Evolutionary conservation across 2,113 vertebrate species (phyloP), one percentile per base, ranked within the genome.

Genomic region (Leptosomus discolor): DNA sequence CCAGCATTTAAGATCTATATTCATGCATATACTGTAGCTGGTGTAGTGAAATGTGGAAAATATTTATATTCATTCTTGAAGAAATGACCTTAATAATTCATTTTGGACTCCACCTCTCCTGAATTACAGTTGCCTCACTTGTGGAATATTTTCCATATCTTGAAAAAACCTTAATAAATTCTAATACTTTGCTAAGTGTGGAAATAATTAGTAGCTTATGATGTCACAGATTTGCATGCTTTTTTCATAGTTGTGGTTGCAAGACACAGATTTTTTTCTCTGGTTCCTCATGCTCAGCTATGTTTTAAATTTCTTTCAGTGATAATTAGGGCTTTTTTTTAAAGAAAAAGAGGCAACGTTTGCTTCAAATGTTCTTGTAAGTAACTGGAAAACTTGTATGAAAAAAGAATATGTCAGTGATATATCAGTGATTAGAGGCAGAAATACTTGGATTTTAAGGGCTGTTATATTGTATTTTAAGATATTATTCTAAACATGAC

Each of bases 141-240:
- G 29, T 91, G 53, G 88, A 74, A 64, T 91, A 93, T 94, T 97
- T 96, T 93, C 85, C 75, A 56, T 88, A 74, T 79, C 75, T 97
- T 96, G 46, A 95, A 98, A 97, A 53, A 81, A 85, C n/a, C 48
- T 53, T 94, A 91, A 93, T 88, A 90, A 96, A 76, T 96, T 94
- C 63, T 96, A 50, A 78, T 97, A 89, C 91, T 97, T 97, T 97
- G 68, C 69, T 32, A 90, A 94, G 45, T 92, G 50, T 97, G 95
- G 96, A 95, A 97, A 97, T 83, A 96, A 95, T 96, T 91, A 88
- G 54, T 71, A 96, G n/a, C 90, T 94, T 73, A 85, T 94, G 91
- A 97, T 91, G 91, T 93, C 92, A 98, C 74, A 92, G 93, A 85
- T 90, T 92, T 92, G 41, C 30, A 90, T 92, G 65, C 73, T 23